Conservation (phyloP, 2,797 vertebrate genomes). For the Tragopan temminckii region DNA sequence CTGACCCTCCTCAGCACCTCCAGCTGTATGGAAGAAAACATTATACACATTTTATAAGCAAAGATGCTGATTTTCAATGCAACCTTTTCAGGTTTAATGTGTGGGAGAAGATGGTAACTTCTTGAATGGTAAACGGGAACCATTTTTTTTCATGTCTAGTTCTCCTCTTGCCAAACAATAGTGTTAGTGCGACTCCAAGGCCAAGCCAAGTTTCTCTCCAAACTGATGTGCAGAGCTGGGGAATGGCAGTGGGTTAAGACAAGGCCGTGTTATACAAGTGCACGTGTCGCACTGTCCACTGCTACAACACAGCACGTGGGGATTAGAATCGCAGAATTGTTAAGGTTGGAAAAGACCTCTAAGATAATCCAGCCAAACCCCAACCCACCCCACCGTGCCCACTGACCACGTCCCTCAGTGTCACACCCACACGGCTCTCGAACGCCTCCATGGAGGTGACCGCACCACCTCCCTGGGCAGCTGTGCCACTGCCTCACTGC, state of each 20-base stretch:
- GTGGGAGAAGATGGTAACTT: rapidly evolving
- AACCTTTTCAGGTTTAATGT: not conserved
- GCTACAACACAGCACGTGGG: rapidly evolving
- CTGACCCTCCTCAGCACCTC: rapidly evolving
- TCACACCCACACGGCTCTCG: too few species aligned
- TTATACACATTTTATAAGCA: not conserved
- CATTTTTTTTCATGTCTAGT: not conserved
- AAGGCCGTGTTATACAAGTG: rapidly evolving
- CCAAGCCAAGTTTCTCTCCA: rapidly evolving
- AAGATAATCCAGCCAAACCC: too few species aligned
- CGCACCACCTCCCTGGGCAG: too few species aligned
- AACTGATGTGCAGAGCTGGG: not conserved
- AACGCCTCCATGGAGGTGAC: too few species aligned
- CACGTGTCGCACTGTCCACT: not conserved
- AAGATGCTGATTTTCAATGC: not conserved
- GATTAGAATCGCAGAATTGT: not conserved
- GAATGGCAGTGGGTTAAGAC: not conserved
- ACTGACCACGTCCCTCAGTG: too few species aligned
- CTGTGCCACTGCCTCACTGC: too few species aligned
- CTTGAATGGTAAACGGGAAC: rapidly evolving
- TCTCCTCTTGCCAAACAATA: not conserved
- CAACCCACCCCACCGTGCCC: too few species aligned
- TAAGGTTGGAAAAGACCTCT: too few species aligned
- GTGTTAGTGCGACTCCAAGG: not conserved
- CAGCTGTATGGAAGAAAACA: not conserved